Base-by-base conservation (phyloP, 2,113 vertebrate genomes). In the Chamaetylas fuelleborni region DNA sequence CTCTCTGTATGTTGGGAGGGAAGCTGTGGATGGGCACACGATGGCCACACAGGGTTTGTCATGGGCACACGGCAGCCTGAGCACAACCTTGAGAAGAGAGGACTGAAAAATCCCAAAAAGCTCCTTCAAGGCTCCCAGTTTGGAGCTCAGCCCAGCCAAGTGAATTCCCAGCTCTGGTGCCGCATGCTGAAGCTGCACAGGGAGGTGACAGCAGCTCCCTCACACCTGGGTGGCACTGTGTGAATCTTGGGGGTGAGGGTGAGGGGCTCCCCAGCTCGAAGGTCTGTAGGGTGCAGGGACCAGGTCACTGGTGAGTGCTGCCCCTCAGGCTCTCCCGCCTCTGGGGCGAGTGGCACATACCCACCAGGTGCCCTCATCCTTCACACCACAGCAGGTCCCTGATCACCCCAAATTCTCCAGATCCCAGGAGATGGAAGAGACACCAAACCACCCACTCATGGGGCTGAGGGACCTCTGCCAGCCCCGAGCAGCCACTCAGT, bases 51-150 rank as follows among this genome's bases (percentile, higher is more conserved):
- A 4, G 40, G 43, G 36, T 6, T 56, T 58, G 28, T 16, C 4
- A 1, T 0, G 5, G 67, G n/a, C 64, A 26, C 3, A 0, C 0
- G 0, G 34, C 20, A 51, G 10, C 4, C 61, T 56, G 34, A 60
- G 43, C 70, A 50, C 64, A 43, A 1, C 31, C 28, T 7, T 3
- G 1, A 11, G 70, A 56, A 40, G 43, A 53, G 2, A 71, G 38
- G 23, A 22, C 11, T n/a, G 18, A 73, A 80, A 64, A 42, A 36
- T 3, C 11, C 11, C 48, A 0, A 1, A 13, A 43, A 56, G 5
- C 2, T 23, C 18, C 7, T 43, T 31, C 42, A 33, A 15, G 19
- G 29, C 29, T 70, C 33, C 57, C 54, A 26, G 29, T 24, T 51
- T 26, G 45, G 43, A 67, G 57, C 26, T 43, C 3, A 3, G 47